These are phyloP conservation scores for Cathartes aura DNA, from an alignment of 2,113 vertebrate genomes.

Conservation along the genomic window DNA sequence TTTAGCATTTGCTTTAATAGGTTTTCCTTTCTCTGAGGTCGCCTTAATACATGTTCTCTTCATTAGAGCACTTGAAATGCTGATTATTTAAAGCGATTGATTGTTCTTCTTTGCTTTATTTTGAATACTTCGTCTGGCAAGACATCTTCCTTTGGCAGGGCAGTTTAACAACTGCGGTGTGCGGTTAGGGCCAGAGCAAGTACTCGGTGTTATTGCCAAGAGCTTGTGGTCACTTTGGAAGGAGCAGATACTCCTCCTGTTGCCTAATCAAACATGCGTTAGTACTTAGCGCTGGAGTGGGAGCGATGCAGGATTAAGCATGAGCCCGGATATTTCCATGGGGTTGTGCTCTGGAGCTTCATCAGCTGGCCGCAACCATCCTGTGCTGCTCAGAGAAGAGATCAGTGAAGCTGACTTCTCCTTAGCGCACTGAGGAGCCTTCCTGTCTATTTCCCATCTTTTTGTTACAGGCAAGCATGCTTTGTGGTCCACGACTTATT, in stretches of 20 bases:
- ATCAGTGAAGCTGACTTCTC: neutral
- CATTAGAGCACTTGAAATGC: neutral
- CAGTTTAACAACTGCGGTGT: neutral
- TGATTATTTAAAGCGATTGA: neutral
- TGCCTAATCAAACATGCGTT: constrained; percentile 46
- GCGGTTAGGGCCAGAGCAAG: constrained; percentile 46
- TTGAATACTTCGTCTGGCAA: neutral
- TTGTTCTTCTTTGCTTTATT: neutral
- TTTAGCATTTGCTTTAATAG: neutral
- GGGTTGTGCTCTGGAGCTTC: neutral
- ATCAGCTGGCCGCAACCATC: neutral
- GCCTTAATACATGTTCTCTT: neutral
- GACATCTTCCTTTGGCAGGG: constrained; percentile 19
- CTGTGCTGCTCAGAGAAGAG: neutral
- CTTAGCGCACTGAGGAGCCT: neutral
- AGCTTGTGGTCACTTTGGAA: constrained; percentile 65
- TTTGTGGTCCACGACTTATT: neutral
- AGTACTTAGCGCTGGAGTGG: constrained; percentile 1
- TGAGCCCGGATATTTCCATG: neutral
- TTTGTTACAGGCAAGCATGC: neutral
- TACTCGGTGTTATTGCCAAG: constrained; percentile 54
- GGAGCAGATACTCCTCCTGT: constrained; percentile 41
- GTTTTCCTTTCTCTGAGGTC: neutral
- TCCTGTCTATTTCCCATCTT: neutral
- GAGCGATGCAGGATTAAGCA: neutral